Percentiles rank a stretch among this genome's conserved stretches.
phyloP scores from a whole-genome alignment of 2,888 invertebrate species.

The Pollenia griseotomentosa region DNA sequence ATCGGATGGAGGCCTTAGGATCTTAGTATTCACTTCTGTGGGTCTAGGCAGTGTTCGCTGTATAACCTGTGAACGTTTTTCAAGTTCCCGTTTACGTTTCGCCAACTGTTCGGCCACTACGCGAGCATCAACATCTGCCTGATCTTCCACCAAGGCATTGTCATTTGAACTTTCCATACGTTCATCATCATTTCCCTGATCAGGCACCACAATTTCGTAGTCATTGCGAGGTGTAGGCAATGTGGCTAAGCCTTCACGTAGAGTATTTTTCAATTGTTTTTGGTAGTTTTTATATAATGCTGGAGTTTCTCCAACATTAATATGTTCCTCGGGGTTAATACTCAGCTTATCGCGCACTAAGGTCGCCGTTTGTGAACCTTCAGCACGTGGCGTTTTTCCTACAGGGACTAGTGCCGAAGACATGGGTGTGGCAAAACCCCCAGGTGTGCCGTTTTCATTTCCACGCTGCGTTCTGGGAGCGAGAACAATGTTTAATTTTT shows the following conservation, averaged over 20 bases:
- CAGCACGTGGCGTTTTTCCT: conserved; percentile 77
- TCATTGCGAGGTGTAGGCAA: conserved; percentile 97
- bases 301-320: conserved; percentile 90
- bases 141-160: conserved; percentile 89
- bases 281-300: conserved; percentile 88
- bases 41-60: conserved; percentile 94
- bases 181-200: conserved; percentile 87
- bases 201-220: conserved; percentile 99
- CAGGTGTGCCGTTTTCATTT: conserved; percentile 88
- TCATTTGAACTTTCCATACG: conserved; percentile 83
- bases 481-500: background rate
- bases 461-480: conserved; percentile 87
- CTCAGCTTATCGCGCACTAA: conserved; percentile 96
- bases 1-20: conserved; percentile 90
- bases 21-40: conserved; percentile 92
- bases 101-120: conserved; percentile 88
- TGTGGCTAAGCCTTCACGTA: conserved; percentile 91
- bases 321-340: conserved; percentile 95
- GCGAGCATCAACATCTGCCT: conserved; percentile 92
- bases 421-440: conserved; percentile 86
- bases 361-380: conserved; percentile 86
- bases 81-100: conserved; percentile 86
- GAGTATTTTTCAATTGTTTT: conserved; percentile 89
- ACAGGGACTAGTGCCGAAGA: conserved; percentile 85
- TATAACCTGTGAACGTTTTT: conserved; percentile 92